Base-by-base conservation (phyloP, 2,113 vertebrate genomes). In the Sigmodon hispidus region DNA sequence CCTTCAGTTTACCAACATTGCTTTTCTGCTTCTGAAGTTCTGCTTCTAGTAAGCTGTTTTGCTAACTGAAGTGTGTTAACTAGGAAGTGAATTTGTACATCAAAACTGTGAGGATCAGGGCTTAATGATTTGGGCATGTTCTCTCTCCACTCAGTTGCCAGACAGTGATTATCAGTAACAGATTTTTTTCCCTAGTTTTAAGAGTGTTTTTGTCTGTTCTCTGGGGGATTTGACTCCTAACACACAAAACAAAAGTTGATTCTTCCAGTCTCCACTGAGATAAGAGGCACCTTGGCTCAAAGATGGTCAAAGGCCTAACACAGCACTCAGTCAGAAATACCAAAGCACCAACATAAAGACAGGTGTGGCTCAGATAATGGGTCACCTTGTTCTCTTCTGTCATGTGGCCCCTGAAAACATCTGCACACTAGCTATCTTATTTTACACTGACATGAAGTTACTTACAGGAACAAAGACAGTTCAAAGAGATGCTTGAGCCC, bases 71-170 rank as follows among this genome's bases (percentile, higher is more conserved):
- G 24, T 7, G 4, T 34, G 2, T 31, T 7, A 52, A 36, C 43
- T 19, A 55, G 34, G 50, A 55, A 36, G 9, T 79, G 76, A 0
- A 1, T 55, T 12, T 22, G 22, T 55, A 17, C 19, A n/a, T n/a
- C 36, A 55, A 36, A n/a, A n/a, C 50, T 55, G 31, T 55, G 76
- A 55, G 0, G 31, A n/a, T 36, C 34, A 31, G 5, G 17, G 17
- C 4, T 79, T 11, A 34, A n/a, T 55, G 17, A 52, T 55, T 79
- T 55, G 9, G 50, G 76, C 19, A 79, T 22, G 19, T 79, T 79
- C 4, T 1, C 9, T 79, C 4, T 1, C 9, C 17, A 55, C 22
- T 9, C 48, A 55, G 4, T 36, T 55, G 50, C 9, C 17, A 0
- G 16, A 1, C 31, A 55, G 34, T 79, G 48, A 79, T 80, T 36